Evolutionary conservation across 2,888 invertebrate species (phyloP).

Genomic region (Miltochrista miniata): DNA sequence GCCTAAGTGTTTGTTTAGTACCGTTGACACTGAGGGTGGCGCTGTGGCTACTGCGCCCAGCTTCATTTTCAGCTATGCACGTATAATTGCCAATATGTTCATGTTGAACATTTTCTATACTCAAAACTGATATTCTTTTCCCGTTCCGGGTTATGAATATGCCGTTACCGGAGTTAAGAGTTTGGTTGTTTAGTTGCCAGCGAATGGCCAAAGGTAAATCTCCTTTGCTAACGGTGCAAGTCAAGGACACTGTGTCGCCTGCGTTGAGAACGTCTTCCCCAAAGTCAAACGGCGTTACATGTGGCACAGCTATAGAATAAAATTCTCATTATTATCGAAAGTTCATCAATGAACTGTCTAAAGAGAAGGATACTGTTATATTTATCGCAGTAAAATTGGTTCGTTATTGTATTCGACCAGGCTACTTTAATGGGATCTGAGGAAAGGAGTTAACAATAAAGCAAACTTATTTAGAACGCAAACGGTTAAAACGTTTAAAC

Average conservation of each 20-base stretch:
- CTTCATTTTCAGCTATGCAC: conserved; percentile 86
- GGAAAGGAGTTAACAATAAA: conserved; percentile 15
- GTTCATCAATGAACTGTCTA: not conserved
- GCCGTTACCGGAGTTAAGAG: conserved; percentile 80
- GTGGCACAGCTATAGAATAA: conserved; percentile 86
- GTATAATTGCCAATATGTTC: conserved; percentile 86
- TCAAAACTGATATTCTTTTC: conserved; percentile 87
- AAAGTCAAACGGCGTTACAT: conserved; percentile 91
- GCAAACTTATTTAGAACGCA: conserved; percentile 4
- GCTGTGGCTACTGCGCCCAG: conserved; percentile 85
- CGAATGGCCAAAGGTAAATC: conserved; percentile 87
- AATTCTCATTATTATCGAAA: conserved; percentile 14
- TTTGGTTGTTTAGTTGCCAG: conserved; percentile 87
- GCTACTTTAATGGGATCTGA: conserved; percentile 6
- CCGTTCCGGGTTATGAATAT: conserved; percentile 84
- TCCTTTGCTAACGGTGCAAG: conserved; percentile 88
- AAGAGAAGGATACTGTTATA: not conserved
- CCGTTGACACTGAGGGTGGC: conserved; percentile 88
- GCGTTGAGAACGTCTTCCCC: conserved; percentile 89
- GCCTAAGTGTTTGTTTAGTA: conserved; percentile 48
- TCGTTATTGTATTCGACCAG: not conserved
- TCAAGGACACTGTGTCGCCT: conserved; percentile 88
- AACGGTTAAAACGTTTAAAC: not conserved
- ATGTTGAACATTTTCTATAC: conserved; percentile 84
- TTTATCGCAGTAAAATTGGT: not conserved